Evolutionary conservation across 2,113 vertebrate genomes (phyloP).

Genomic region (Ciconia boyciana): DNA sequence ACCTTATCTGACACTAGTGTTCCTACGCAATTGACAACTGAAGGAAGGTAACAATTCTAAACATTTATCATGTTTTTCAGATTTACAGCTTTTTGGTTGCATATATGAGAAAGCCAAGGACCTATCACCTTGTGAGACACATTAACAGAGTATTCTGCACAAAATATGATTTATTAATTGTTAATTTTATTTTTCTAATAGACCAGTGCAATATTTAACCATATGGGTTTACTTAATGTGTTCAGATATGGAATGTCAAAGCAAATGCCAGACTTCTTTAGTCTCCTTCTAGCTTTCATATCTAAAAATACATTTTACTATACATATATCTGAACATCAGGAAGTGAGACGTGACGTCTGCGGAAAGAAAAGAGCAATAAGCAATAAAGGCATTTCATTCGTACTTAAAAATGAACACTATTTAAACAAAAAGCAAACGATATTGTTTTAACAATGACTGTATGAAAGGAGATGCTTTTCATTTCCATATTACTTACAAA

Average conservation of each 20-base stretch:
- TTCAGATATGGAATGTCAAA: not conserved
- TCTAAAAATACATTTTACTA: not conserved
- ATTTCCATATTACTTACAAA: not conserved
- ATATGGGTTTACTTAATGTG: not conserved
- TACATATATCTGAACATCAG: not conserved
- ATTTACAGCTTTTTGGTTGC: not conserved
- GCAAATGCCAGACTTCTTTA: not conserved
- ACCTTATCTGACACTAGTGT: not conserved
- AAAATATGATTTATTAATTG: not conserved
- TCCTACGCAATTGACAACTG: not conserved
- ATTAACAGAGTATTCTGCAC: not conserved
- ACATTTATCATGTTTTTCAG: not conserved
- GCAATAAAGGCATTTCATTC: not conserved
- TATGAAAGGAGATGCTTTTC: not conserved
- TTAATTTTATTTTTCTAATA: not conserved
- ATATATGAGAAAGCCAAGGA: not conserved
- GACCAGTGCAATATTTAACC: not conserved
- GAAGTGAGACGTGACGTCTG: not conserved
- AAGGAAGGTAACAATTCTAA: not conserved
- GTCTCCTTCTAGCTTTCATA: not conserved
- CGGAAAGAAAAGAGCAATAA: not conserved
- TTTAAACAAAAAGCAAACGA: not conserved
- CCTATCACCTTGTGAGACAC: not conserved
- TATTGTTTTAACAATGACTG: not conserved
- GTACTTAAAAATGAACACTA: not conserved